These are phyloP conservation scores for Acrossocheilus fasciatus DNA, from an alignment of 2,797 vertebrate species.

Conservation along the genomic window DNA sequence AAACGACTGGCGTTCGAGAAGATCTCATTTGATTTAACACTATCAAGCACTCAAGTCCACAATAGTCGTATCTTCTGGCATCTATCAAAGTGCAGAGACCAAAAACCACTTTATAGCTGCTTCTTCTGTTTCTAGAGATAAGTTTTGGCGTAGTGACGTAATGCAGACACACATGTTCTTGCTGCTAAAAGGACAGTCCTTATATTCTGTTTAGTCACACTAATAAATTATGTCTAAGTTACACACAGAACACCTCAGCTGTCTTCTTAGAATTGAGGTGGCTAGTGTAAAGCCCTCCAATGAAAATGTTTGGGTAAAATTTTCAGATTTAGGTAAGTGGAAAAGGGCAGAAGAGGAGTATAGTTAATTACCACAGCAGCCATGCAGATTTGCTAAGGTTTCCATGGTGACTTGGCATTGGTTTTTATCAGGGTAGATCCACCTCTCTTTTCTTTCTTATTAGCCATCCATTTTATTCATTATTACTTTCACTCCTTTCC, in stretches of 20 bases:
- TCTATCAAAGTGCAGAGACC: constrained; percentile 65
- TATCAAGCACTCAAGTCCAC: constrained; percentile 55
- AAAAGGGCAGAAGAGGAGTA: not conserved
- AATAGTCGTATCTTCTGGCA: constrained; percentile 56
- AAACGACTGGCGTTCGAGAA: constrained; percentile 60
- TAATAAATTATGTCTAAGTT: not conserved
- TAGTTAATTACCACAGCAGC: constrained; percentile 44
- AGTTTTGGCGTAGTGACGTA: constrained; percentile 33
- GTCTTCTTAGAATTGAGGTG: too few relatives aligned
- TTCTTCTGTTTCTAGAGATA: constrained; percentile 64
- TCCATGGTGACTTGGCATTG: constrained; percentile 52
- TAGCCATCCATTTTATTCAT: constrained; percentile 10
- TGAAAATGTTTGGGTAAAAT: not conserved
- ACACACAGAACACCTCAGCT: not conserved
- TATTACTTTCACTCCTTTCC: not conserved
- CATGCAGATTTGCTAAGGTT: constrained; percentile 30
- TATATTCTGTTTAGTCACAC: not conserved
- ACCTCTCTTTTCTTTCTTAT: constrained; percentile 19
- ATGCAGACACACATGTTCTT: constrained; percentile 19
- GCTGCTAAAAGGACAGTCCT: not conserved
- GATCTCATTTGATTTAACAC: constrained; percentile 67
- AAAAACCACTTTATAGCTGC: constrained; percentile 55
- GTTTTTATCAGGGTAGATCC: not conserved
- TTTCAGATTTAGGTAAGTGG: not conserved
- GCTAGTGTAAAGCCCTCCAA: not conserved